A percentile compares a stretch with the other conserved stretches of the same genome.
Evolutionary conservation across 2,113 vertebrate genomes (phyloP).

Genomic region (Natator depressus): DNA sequence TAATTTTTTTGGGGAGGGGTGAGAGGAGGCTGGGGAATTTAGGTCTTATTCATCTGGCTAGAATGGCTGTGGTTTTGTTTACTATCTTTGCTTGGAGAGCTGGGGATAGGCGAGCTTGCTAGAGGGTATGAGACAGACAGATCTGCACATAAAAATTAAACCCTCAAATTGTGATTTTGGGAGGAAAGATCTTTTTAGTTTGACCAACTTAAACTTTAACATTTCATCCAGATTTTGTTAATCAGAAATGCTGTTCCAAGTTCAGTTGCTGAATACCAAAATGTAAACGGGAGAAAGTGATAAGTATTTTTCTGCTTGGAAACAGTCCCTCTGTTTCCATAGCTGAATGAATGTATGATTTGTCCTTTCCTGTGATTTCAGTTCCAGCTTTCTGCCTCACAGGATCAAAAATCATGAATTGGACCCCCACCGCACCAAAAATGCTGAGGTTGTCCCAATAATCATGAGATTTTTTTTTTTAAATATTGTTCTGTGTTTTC

Average conservation of each 20-base stretch:
- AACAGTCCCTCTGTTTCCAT: background rate
- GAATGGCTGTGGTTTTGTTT: background rate
- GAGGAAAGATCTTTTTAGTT: background rate
- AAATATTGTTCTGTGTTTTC: too few species aligned
- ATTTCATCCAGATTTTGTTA: background rate
- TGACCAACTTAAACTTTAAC: background rate
- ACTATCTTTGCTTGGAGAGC: background rate
- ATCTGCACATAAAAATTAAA: background rate
- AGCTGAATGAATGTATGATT: background rate
- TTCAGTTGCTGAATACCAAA: background rate
- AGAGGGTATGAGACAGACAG: background rate
- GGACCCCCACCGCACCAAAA: too few species aligned
- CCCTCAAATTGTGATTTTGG: background rate
- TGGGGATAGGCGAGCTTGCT: background rate
- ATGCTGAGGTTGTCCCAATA: too few species aligned
- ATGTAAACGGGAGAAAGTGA: background rate
- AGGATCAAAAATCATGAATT: background rate
- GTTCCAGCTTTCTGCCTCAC: background rate
- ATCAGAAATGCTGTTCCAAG: background rate
- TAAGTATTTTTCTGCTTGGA: background rate
- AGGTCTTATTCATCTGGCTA: background rate
- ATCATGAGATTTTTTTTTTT: too few species aligned
- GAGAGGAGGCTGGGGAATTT: background rate
- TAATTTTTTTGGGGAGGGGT: background rate
- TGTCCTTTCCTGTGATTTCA: background rate